Conservation (phyloP, 2,113 vertebrate genomes). For the Struthio camelus region DNA sequence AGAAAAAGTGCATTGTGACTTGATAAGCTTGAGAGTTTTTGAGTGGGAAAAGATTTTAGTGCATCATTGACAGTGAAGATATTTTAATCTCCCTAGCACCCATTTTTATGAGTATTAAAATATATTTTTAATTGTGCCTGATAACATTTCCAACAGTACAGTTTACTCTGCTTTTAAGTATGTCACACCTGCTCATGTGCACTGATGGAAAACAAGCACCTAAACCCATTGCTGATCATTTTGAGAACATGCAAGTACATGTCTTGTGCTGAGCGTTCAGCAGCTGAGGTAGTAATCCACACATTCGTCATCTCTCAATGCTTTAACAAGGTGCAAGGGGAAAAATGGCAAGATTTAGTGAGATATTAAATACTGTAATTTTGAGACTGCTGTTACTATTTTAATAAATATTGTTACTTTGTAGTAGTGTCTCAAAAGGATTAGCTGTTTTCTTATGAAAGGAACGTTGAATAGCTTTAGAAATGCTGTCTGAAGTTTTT, state of each 20-base stretch:
- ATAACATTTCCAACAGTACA: slow-evolving; percentile 30
- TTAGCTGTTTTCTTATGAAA: not conserved
- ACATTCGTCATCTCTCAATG: slow-evolving; percentile 44
- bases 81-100: slow-evolving; percentile 40
- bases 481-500: slow-evolving; percentile 50
- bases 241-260: slow-evolving; percentile 1
- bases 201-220: slow-evolving; percentile 3
- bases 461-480: not conserved
- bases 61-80: not conserved
- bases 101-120: slow-evolving; percentile 43
- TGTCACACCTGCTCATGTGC: slow-evolving; percentile 45
- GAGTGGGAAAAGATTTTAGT: not conserved
- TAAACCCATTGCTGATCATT: slow-evolving; percentile 37
- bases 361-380: not conserved
- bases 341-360: not conserved
- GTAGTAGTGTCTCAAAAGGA: slow-evolving; percentile 10
- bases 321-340: slow-evolving; percentile 13
- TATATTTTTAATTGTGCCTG: slow-evolving; percentile 4
- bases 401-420: not conserved
- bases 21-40: not conserved
- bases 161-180: slow-evolving; percentile 29
- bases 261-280: slow-evolving; percentile 10
- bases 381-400: not conserved
- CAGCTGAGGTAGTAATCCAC: slow-evolving; percentile 17
- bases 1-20: not conserved